These are phyloP conservation scores for Ephydatia muelleri DNA, from an alignment of 37 sponge, comb jelly and placozoan species.

Conservation along the genomic window DNA sequence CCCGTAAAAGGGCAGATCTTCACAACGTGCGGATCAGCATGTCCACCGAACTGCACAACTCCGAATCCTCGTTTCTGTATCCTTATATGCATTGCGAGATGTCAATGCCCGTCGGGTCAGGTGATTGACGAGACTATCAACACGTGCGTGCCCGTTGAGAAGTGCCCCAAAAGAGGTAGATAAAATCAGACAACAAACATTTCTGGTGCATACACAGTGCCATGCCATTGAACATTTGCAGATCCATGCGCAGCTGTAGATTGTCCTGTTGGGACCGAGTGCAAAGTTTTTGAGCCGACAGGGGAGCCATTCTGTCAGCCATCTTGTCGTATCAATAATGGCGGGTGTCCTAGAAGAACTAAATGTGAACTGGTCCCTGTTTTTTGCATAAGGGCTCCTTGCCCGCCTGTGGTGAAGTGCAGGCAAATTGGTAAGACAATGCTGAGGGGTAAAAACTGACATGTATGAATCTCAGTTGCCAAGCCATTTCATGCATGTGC, in stretches of 20 bases:
- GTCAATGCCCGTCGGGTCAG: slow-evolving; percentile 21
- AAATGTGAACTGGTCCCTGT: slow-evolving; percentile 14
- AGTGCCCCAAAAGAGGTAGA: slow-evolving; percentile 15
- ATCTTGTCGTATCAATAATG: slow-evolving; percentile 32
- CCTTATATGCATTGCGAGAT: slow-evolving; percentile 23
- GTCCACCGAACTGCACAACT: slow-evolving; percentile 42
- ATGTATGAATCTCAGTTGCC: not conserved
- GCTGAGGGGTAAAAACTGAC: not conserved
- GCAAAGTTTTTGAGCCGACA: not conserved
- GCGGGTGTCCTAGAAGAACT: slow-evolving; percentile 11
- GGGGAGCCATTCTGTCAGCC: slow-evolving; percentile 21
- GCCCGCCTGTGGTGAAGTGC: slow-evolving; percentile 12
- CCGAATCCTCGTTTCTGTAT: slow-evolving; percentile 30
- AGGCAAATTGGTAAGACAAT: not conserved
- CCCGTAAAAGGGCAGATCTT: slow-evolving; percentile 44
- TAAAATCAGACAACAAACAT: not conserved
- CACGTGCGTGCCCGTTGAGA: slow-evolving; percentile 11
- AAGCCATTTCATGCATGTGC: not conserved
- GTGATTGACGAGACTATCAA: slow-evolving; percentile 33
- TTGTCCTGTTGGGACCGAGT: not conserved
- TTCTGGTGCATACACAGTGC: not conserved
- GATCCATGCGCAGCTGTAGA: not conserved
- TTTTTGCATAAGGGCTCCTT: slow-evolving; percentile 10
- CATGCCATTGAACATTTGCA: not conserved
- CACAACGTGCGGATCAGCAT: slow-evolving; percentile 43